Evolutionary conservation across 2,113 vertebrate species (phyloP).

Genomic region (Todiramphus saurophagus): DNA sequence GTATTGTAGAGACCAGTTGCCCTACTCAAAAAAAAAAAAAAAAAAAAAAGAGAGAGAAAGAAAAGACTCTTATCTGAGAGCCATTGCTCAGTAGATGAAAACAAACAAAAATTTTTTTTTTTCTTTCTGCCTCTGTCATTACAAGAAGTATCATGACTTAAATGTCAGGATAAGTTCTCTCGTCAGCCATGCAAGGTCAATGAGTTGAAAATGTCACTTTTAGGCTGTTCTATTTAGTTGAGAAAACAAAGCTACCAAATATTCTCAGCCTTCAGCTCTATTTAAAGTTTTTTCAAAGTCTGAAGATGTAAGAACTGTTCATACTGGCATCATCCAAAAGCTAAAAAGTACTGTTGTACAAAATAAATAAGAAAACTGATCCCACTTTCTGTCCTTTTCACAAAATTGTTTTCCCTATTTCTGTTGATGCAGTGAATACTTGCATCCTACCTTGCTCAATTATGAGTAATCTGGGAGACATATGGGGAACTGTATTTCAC

Average conservation of each 20-base stretch:
- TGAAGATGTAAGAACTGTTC: background rate
- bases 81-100: background rate
- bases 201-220: background rate
- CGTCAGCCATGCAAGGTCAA: background rate
- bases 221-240: background rate
- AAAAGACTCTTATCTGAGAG: background rate
- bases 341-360: background rate
- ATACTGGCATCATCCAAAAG: background rate
- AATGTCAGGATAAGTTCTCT: background rate
- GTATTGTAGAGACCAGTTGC: accelerated
- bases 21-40: background rate
- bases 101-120: no score
- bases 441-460: background rate
- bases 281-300: background rate
- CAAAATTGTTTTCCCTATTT: background rate
- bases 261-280: background rate
- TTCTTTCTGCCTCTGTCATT: background rate
- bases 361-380: background rate
- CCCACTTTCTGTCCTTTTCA: accelerated
- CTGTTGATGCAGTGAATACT: background rate
- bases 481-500: background rate
- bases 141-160: background rate
- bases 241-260: background rate
- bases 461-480: background rate
- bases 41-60: background rate